Evolutionary conservation across 2,797 vertebrate genomes (phyloP).

Genomic region (Sarcoramphus papa): DNA sequence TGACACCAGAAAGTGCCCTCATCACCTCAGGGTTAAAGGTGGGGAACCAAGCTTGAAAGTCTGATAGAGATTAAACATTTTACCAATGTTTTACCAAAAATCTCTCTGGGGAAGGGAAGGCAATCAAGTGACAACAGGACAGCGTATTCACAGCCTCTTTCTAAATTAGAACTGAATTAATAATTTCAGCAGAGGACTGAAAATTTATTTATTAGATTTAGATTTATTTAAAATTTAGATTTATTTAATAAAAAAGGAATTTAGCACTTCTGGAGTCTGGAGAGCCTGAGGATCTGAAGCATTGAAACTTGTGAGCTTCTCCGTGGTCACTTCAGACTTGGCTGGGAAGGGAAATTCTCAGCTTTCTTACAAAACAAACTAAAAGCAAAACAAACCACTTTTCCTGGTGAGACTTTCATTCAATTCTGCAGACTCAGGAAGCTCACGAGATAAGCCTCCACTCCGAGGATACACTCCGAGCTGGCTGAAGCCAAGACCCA

Average conservation of each 20-base stretch:
- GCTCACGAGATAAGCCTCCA: constrained; percentile 42
- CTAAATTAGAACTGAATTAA: not conserved
- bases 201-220: too few relatives aligned
- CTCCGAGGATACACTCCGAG: not conserved
- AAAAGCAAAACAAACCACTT: constrained; percentile 62
- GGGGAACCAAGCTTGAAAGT: not conserved
- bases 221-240: too few relatives aligned
- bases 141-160: not conserved
- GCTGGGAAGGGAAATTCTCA: constrained; percentile 63
- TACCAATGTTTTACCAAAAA: not conserved
- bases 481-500: not conserved
- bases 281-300: not conserved
- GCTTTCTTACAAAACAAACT: constrained; percentile 64
- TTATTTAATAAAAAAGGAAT: not conserved
- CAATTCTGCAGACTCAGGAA: constrained; percentile 65
- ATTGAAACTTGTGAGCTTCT: not conserved
- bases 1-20: not conserved
- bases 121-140: not conserved
- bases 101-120: not conserved
- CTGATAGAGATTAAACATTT: not conserved
- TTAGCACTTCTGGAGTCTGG: not conserved
- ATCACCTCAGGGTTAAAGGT: not conserved
- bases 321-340: not conserved
- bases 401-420: constrained; percentile 68
- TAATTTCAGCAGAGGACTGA: not conserved